These are phyloP conservation scores for Gymnodraco acuticeps DNA, from an alignment of 2,797 vertebrate species.

Conservation along the genomic window DNA sequence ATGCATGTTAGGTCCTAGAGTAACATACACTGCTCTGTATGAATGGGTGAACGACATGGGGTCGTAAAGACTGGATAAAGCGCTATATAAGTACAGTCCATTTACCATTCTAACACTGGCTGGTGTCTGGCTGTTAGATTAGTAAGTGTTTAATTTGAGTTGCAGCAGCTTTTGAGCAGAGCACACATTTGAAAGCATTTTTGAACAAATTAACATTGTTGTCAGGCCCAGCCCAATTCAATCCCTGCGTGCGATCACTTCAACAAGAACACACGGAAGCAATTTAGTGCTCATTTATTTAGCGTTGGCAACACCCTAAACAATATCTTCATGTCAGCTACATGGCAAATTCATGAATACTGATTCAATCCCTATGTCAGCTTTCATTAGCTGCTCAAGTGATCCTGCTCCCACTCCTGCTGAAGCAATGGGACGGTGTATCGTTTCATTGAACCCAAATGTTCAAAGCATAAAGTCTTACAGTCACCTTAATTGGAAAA, in stretches of 20 bases:
- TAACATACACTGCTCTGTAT: too few species aligned
- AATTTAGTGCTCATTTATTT: conserved; percentile 38
- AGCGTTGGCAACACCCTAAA: conserved; percentile 38
- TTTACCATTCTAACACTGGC: too few species aligned
- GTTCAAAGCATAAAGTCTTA: conserved; percentile 1
- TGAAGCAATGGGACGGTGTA: conserved; percentile 1
- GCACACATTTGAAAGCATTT: too few species aligned
- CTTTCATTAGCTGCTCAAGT: conserved; percentile 41
- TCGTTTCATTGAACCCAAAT: conserved; percentile 9
- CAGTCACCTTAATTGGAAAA: not conserved
- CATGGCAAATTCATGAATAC: conserved; percentile 59
- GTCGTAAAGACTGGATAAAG: too few species aligned
- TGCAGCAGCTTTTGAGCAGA: too few species aligned
- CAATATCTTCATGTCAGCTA: conserved; percentile 47
- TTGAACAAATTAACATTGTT: too few species aligned
- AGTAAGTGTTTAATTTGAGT: too few species aligned
- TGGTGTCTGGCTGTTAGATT: too few species aligned
- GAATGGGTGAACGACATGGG: too few species aligned
- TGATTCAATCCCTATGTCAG: conserved; percentile 45
- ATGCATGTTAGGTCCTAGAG: too few species aligned
- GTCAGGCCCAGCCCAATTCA: not conserved
- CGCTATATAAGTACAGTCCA: too few species aligned
- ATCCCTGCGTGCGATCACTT: conserved; percentile 3
- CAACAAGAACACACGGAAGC: conserved; percentile 17
- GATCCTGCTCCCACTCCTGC: conserved; percentile 18